Conservation (phyloP, 2,797 vertebrate species). For the Catostomus latipinnis region DNA sequence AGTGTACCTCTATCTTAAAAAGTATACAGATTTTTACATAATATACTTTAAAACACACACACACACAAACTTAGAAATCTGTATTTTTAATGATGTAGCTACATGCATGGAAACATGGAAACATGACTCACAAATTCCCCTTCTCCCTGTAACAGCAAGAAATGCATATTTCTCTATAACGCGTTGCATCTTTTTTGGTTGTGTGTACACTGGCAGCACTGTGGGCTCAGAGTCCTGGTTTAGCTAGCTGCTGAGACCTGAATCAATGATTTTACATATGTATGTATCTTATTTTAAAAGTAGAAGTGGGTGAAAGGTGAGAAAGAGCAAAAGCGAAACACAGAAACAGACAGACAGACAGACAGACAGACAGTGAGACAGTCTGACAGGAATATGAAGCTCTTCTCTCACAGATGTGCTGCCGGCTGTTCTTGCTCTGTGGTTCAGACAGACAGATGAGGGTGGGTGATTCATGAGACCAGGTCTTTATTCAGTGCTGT, state of each 20-base stretch:
- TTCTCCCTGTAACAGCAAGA: constrained; percentile 16
- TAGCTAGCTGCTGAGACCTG: constrained; percentile 31
- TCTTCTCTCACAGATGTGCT: constrained; percentile 14
- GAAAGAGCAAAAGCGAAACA: no score
- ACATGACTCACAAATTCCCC: not conserved
- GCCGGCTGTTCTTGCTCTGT: constrained; percentile 39
- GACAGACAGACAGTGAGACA: not conserved
- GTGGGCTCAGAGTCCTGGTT: constrained; percentile 24
- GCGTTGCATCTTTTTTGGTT: constrained; percentile 31
- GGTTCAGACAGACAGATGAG: constrained; percentile 18
- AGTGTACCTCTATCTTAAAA: not conserved
- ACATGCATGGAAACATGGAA: not conserved
- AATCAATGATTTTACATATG: constrained; percentile 47
- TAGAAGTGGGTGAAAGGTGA: not conserved
- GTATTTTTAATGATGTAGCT: not conserved
- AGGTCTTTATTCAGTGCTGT: constrained; percentile 77
- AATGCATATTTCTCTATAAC: not conserved
- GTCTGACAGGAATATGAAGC: constrained; percentile 19
- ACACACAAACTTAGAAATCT: no score
- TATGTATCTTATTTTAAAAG: constrained; percentile 11
- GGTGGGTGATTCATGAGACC: constrained; percentile 75
- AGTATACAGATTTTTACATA: not conserved
- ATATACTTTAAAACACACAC: not conserved
- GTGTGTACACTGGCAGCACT: constrained; percentile 11
- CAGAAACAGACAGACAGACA: not conserved